Evolutionary conservation across 2,797 vertebrate species (phyloP), one percentile per base, ranked within the genome.

Genomic region (Ctenopoma kingsleyae): DNA sequence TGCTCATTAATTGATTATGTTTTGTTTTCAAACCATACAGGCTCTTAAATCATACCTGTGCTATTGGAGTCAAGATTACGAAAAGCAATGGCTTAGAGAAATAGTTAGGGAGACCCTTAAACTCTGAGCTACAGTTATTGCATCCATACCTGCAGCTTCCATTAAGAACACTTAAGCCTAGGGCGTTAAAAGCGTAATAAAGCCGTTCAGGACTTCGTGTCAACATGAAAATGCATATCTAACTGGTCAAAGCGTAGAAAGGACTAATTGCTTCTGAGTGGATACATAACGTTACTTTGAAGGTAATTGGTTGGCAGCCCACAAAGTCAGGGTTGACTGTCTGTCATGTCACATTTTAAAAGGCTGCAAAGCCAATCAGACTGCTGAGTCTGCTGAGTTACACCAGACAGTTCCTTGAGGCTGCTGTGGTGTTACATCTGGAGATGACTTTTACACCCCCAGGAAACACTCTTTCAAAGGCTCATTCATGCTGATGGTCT

Each of bases 41-140:
- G 72, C 78, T 80, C 74, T 78, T 59, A 57, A 74, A 84, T 78
- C 47, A 22, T 8, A 81, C 54, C 73, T 73, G 75, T 86, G 83
- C 78, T 78, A 57, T 81, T 80, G 85, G 48, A 67, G 77, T 89
- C 58, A 83, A 75, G 54, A 74, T 81, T 73, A 83, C 79, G 78
- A 85, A 84, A 84, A 74, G 59, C 57, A 87, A 71, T 79, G 83
- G 83, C 86, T 86, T 83, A 36, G 64, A 85, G 74, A 77, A 63
- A 52, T 30, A 62, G 17, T 67, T 40, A 23, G 47, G 38, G 69
- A 80, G 63, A 82, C 66, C 65, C 64, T 62, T 67, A 54, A 79
- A 85, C 71, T 78, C 71, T 49, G 38, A 72, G 67, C 56, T 57
- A 65, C 44, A 40, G 51, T 68, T 82, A 86, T 74, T 82, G 75